phyloP scores from a whole-genome alignment of 2,888 invertebrate genomes.

The Amphimallon solstitiale region DNA sequence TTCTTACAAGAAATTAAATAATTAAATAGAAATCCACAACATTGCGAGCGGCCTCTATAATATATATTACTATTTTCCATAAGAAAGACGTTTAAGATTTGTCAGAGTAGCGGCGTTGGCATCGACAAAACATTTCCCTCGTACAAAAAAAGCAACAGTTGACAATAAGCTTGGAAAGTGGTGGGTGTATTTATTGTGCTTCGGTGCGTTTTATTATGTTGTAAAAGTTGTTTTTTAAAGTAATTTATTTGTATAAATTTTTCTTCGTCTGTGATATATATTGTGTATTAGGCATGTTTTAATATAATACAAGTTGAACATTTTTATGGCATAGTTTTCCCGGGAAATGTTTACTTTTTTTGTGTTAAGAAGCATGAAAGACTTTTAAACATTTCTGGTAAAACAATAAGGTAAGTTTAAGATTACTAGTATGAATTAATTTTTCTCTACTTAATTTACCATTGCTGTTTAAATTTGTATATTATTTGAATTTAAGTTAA shows the following conservation, averaged over 20 bases:
- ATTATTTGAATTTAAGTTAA: no score
- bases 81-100: neutral
- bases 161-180: slow-evolving; percentile 49
- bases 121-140: slow-evolving; percentile 44
- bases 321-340: neutral
- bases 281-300: neutral
- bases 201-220: slow-evolving; percentile 25
- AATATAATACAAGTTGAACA: slow-evolving; percentile 2
- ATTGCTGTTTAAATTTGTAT: no score
- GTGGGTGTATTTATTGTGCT: slow-evolving; percentile 5
- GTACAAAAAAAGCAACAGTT: slow-evolving; percentile 56
- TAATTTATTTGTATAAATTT: slow-evolving; percentile 4
- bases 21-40: no score
- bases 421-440: no score
- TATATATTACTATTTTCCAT: no score
- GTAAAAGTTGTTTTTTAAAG: slow-evolving; percentile 5
- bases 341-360: slow-evolving; percentile 5
- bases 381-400: no score
- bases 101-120: slow-evolving; percentile 42
- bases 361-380: neutral
- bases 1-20: no score
- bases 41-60: no score
- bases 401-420: no score
- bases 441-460: no score
- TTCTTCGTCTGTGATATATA: slow-evolving; percentile 17